Base-by-base conservation (phyloP, 2,113 vertebrate species). In the Scopus umbretta region DNA sequence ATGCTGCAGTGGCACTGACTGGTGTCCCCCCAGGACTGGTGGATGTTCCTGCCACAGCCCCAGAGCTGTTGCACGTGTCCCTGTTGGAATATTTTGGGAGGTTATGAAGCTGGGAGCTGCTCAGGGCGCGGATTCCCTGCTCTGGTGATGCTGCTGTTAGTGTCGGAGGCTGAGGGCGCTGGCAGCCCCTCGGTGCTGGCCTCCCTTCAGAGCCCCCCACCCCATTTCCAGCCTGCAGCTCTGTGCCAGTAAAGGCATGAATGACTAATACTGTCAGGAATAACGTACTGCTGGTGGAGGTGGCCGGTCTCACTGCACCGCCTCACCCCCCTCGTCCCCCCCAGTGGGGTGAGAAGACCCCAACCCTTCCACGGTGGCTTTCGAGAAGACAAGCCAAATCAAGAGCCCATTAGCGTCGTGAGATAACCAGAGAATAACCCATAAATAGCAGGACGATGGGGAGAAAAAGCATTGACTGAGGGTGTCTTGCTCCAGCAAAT, bases 371-470 rank as follows among this genome's bases (percentile, higher is more conserved):
- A 30, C 2, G 1, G 34, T 7, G 26, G 45, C 59, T n/a, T 90
- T 12, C 9, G 47, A 49, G 21, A 62, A 29, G 50, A 70, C 0
- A 1, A 75, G 18, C 19, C 43, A 55, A 42, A 67, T 36, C n/a
- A 32, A 68, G 66, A 71, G 38, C 22, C 21, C 5, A 1, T 30
- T 23, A 27, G 25, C 1, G 1, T 27, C 13, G 3, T 0, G 3
- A 53, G 32, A 40, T 5, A 45, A 52, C 15, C 17, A 27, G 49
- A 42, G 56, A 81, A 45, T 32, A 53, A 26, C 38, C 56, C 66
- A 13, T 13, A 38, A 88, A 16, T 2, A 65, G 56, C 42, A 52
- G 36, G 29, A 45, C 26, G 18, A 56, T 25, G 34, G 27, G 34
- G 36, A 53, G 34, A 11, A 56, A 47, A 52, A 34, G 15, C 68